Evolutionary conservation across 2,113 vertebrate species (phyloP), one percentile per base, ranked within the genome.

Genomic region (Prinia subflava): DNA sequence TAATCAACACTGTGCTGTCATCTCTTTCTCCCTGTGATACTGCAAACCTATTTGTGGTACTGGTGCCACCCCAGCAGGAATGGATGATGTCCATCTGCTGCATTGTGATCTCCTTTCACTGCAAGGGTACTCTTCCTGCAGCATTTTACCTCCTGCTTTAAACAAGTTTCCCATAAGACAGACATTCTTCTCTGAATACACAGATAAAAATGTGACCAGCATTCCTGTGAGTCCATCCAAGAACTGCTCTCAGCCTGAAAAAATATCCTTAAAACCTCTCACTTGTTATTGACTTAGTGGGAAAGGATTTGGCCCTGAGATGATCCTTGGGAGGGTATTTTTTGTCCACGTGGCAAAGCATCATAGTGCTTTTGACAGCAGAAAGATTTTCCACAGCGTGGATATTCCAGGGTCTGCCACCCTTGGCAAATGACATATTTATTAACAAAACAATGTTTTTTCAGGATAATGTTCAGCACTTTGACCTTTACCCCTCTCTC

Each of bases 381-480:
- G 62, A 57, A 37, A 70, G 39, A 44, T 83, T 90, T 94, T 86
- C 42, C 86, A 87, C 89, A 74, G 56, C 1, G 15, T 52, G 73
- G 47, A 22, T 93, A 91, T 78, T 52, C 46, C 64, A 75, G 84
- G 39, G 35, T 70, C 83, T 92, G 52, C 47, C 50, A 52, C n/a
- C 39, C 35, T 83, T 90, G 80, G 68, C 83, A 93, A 77, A 59
- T 0, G 25, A 78, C 6, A 0, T 83, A 52, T 94, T 94, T 97
- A 83, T 90, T 94, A 94, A 83, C 24, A 83, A 93, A 95, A 90
- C 64, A 83, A 11, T 30, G 19, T 6, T 80, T 47, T 59, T 89
- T 47, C 41, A 74, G 89, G 73, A 77, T 76, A 68, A 75, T 8
- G 13, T 85, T 90, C 65, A 87, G 62, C 25, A n/a, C 46, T 76